Conservation (phyloP, 2,113 vertebrate genomes). For the Chaetodon auriga region DNA sequence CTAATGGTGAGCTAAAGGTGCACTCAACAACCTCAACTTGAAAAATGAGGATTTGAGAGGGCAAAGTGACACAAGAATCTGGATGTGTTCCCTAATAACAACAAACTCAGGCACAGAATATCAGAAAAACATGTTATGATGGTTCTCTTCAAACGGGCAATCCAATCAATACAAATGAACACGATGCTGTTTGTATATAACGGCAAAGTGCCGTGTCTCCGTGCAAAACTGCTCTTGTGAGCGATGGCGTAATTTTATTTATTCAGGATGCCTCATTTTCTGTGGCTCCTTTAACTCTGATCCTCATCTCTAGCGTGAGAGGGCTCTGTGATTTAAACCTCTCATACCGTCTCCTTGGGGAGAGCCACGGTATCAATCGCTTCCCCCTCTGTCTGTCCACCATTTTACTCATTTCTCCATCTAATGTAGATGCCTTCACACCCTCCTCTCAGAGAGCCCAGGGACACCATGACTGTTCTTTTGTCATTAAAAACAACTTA, state of each 20-base stretch:
- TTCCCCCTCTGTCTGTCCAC: not conserved
- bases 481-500: slow-evolving; percentile 2
- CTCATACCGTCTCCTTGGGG: slow-evolving; percentile 10
- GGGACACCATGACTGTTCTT: not conserved
- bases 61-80: too few species aligned
- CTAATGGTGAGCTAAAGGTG: not conserved
- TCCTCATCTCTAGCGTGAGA: not conserved
- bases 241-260: not conserved
- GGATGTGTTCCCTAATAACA: too few species aligned
- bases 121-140: not conserved
- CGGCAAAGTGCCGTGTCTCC: not conserved
- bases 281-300: not conserved
- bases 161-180: not conserved
- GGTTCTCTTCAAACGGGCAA: not conserved
- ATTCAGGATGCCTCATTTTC: slow-evolving; percentile 42
- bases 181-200: not conserved
- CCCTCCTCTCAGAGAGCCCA: not conserved
- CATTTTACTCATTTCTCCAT: slow-evolving; percentile 19
- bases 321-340: slow-evolving; percentile 36
- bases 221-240: not conserved
- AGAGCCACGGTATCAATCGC: not conserved
- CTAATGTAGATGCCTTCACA: not conserved
- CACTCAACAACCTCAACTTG: not conserved
- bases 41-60: too few species aligned
- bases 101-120: too few species aligned